These are phyloP conservation scores for Tetrapedia diversipes DNA, from an alignment of 2,888 invertebrate genomes.

Conservation along the genomic window DNA sequence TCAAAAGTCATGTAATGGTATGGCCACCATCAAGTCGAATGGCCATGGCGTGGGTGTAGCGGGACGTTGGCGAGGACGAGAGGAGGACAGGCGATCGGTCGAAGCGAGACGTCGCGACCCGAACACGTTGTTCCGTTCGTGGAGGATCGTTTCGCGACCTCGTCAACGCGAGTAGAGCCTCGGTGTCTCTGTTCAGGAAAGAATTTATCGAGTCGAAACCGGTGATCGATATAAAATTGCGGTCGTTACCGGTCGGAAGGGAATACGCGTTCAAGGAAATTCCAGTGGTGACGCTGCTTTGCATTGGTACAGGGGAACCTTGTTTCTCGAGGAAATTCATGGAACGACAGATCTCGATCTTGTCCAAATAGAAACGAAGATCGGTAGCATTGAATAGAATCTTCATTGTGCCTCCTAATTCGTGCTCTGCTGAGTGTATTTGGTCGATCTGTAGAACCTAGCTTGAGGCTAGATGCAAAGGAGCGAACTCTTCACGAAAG, in stretches of 20 bases:
- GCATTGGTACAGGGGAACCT: neutral
- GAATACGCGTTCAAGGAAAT: neutral
- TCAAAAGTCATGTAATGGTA: slow-evolving; percentile 80
- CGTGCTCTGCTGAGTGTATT: no score
- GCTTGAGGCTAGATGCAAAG: no score
- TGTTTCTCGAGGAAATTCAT: neutral
- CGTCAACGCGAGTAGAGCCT: slow-evolving; percentile 33
- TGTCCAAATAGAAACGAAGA: no score
- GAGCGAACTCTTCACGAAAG: no score
- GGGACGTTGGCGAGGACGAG: slow-evolving; percentile 51
- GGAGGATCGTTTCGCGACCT: slow-evolving; percentile 44
- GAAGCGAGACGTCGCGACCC: slow-evolving; percentile 39
- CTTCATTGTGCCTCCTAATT: neutral
- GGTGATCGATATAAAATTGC: slow-evolving; percentile 18
- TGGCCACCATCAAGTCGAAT: slow-evolving; percentile 74
- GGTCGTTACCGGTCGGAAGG: slow-evolving; percentile 6
- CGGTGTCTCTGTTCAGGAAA: slow-evolving; percentile 8
- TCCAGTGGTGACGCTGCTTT: neutral
- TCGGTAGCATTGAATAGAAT: neutral
- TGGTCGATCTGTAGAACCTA: no score
- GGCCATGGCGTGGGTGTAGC: slow-evolving; percentile 72
- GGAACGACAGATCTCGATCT: no score
- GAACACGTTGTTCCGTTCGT: slow-evolving; percentile 44
- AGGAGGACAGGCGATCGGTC: slow-evolving; percentile 30
- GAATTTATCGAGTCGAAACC: slow-evolving; percentile 30